A percentile compares a stretch with the other conserved stretches of the same genome.
phyloP scores from a whole-genome alignment of 2,797 vertebrate species.

The Pseudomugil gertrudae region DNA sequence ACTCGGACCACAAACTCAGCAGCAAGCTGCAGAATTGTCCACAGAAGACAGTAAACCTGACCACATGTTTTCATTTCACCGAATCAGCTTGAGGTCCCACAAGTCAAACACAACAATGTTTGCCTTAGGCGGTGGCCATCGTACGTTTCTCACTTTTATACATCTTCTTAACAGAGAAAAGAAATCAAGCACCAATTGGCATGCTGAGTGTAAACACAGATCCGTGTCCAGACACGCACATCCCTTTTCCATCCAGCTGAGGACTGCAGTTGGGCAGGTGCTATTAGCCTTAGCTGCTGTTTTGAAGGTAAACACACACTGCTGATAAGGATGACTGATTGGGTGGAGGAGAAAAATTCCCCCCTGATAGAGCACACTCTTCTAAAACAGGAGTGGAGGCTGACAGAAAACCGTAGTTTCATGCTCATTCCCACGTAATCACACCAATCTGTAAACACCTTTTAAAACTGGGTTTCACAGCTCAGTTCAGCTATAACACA shows the following conservation, averaged over 20 bases:
- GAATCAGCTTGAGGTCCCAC: conserved; percentile 15
- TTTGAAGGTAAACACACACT: conserved; percentile 54
- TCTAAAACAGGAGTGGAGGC: conserved; percentile 1
- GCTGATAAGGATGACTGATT: conserved; percentile 56
- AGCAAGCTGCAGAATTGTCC: conserved; percentile 1
- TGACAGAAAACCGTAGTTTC: neutral
- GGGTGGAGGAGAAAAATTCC: conserved; percentile 28
- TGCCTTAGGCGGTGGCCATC: conserved; percentile 44
- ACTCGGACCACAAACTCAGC: neutral
- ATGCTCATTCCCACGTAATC: neutral
- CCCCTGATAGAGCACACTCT: conserved; percentile 25
- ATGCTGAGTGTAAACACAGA: conserved; percentile 43
- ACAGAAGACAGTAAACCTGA: conserved; percentile 10
- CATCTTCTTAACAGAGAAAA: conserved; percentile 13
- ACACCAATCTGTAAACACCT: too few species aligned
- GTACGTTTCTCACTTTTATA: conserved; percentile 45
- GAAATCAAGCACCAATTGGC: conserved; percentile 45
- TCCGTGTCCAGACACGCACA: neutral
- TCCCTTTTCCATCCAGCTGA: conserved; percentile 17
- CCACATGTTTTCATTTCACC: conserved; percentile 33
- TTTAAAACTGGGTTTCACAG: neutral
- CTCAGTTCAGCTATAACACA: neutral
- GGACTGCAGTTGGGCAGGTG: conserved; percentile 26
- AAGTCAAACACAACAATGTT: conserved; percentile 31
- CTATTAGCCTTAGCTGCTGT: conserved; percentile 58